Evolutionary conservation across 2,888 invertebrate genomes (phyloP).

Genomic region (Patella pellucida): DNA sequence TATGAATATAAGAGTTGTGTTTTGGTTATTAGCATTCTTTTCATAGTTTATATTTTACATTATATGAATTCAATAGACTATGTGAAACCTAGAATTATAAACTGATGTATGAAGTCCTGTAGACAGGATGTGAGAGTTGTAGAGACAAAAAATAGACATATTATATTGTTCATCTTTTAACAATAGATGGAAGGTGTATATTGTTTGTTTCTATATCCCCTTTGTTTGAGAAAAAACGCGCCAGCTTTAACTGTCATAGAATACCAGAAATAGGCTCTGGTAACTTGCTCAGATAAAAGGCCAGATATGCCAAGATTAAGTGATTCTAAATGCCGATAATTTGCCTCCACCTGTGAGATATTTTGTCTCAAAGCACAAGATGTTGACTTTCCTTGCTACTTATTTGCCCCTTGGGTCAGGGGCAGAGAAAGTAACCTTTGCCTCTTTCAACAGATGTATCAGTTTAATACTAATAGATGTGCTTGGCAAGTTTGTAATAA

Average conservation of each 20-base stretch:
- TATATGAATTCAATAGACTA: no score
- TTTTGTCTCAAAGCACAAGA: conserved; percentile 5
- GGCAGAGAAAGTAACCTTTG: conserved; percentile 10
- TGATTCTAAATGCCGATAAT: conserved; percentile 4
- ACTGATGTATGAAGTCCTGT: no score
- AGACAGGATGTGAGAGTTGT: no score
- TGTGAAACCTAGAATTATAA: no score
- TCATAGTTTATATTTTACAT: no score
- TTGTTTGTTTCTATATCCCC: no score
- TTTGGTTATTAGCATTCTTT: no score
- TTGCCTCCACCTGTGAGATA: not conserved
- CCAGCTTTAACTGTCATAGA: not conserved
- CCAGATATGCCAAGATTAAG: conserved; percentile 2
- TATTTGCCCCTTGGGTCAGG: conserved; percentile 3
- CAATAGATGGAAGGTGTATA: no score
- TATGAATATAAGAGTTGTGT: no score
- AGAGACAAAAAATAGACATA: no score
- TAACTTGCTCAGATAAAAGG: not conserved
- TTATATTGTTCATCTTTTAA: no score
- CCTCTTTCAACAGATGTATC: conserved; percentile 8
- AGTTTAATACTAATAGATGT: conserved; percentile 9
- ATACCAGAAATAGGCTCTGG: not conserved
- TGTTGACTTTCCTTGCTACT: conserved; percentile 8
- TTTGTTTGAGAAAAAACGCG: no score
- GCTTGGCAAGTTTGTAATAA: conserved; percentile 2